Evolutionary conservation across 2,113 vertebrate species (phyloP).

Genomic region (Aptenodytes forsteri): DNA sequence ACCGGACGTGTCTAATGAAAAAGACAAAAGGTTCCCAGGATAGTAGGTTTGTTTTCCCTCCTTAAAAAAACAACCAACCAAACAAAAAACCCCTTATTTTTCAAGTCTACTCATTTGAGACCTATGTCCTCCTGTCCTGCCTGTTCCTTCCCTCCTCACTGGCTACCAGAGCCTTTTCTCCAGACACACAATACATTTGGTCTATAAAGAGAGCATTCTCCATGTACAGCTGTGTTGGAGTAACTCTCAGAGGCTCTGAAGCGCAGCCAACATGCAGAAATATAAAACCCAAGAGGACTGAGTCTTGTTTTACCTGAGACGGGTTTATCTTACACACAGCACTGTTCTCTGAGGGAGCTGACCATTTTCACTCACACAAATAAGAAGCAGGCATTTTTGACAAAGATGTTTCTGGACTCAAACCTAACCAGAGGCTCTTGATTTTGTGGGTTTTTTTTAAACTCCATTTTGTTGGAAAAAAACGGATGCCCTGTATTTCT

Average conservation of each 20-base stretch:
- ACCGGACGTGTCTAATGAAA: background rate
- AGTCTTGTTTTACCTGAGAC: conserved; percentile 21
- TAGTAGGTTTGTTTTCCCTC: background rate
- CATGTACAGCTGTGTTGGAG: conserved; percentile 10
- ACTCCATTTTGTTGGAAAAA: background rate
- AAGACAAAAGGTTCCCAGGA: background rate
- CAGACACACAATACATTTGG: conserved; percentile 19
- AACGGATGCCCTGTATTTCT: background rate
- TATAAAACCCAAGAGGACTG: conserved; percentile 39
- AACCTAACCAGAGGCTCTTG: background rate
- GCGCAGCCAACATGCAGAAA: conserved; percentile 30
- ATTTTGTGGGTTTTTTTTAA: background rate
- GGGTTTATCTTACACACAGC: background rate
- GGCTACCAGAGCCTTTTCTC: background rate
- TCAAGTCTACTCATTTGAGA: background rate
- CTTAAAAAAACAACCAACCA: background rate
- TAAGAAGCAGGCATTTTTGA: background rate
- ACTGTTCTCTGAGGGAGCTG: background rate
- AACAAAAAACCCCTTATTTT: background rate
- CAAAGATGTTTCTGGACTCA: background rate
- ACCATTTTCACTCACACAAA: background rate
- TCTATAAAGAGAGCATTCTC: conserved; percentile 48
- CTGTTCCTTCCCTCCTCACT: background rate
- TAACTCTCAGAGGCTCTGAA: conserved; percentile 36
- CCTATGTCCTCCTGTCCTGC: background rate